These are phyloP conservation scores for Oscheius sp. DNA, from an alignment of 2,888 invertebrate species.

Conservation along the genomic window DNA sequence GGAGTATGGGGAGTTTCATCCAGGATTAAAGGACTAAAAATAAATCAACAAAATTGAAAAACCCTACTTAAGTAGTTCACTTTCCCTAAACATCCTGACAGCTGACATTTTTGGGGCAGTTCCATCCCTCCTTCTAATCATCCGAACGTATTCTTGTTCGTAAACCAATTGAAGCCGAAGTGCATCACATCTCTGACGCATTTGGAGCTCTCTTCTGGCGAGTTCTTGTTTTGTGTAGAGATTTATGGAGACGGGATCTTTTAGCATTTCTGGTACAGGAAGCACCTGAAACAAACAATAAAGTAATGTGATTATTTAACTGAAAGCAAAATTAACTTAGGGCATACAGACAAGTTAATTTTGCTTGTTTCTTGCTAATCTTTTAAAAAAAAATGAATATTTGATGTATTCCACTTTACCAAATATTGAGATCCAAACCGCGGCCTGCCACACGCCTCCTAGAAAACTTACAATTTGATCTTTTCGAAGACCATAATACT, in stretches of 20 bases:
- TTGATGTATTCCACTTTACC: too few relatives aligned
- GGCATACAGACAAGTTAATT: neutral
- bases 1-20: neutral
- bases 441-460: too few relatives aligned
- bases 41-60: neutral
- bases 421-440: too few relatives aligned
- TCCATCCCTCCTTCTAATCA: neutral
- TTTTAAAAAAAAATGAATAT: too few relatives aligned
- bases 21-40: constrained; percentile 20
- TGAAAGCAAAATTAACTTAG: too few relatives aligned
- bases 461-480: too few relatives aligned
- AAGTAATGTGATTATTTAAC: too few relatives aligned
- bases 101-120: constrained; percentile 20
- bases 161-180: neutral
- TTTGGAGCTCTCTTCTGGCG: neutral
- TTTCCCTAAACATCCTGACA: constrained; percentile 3
- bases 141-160: constrained; percentile 16
- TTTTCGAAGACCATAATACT: too few relatives aligned
- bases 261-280: neutral
- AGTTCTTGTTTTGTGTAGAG: neutral
- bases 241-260: neutral
- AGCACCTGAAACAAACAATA: too few relatives aligned
- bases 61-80: constrained; percentile 10
- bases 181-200: too few relatives aligned
- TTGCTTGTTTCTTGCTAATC: too few relatives aligned